phyloP scores from a whole-genome alignment of 2,113 vertebrate species.

The Mormoops blainvillei region DNA sequence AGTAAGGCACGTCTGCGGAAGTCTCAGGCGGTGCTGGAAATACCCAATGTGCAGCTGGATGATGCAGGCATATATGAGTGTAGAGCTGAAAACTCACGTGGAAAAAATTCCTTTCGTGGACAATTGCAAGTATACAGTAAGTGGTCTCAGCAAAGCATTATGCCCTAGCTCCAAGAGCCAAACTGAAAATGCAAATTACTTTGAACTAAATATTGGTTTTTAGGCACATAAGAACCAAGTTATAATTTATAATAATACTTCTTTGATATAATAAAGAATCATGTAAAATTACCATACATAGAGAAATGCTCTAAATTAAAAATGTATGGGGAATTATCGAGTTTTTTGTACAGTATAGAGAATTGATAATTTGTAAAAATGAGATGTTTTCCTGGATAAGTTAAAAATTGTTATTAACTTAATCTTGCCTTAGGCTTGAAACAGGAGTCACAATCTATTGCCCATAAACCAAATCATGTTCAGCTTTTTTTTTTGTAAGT shows the following conservation, averaged over 20 bases:
- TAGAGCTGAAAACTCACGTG: constrained; percentile 93
- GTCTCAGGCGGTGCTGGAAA: constrained; percentile 96
- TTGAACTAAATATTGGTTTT: not conserved
- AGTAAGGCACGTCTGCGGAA: constrained; percentile 94
- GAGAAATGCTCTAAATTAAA: not conserved
- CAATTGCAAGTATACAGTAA: constrained; percentile 97
- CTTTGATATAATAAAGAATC: not conserved
- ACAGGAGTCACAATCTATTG: not conserved
- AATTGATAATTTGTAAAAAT: not conserved
- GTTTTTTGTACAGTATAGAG: not conserved
- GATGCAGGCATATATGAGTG: constrained; percentile 94
- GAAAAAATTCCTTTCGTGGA: constrained; percentile 93
- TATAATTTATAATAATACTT: not conserved
- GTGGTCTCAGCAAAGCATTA: constrained; percentile 63
- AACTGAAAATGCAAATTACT: constrained; percentile 5
- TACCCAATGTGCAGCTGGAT: constrained; percentile 94
- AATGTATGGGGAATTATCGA: not conserved
- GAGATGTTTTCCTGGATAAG: not conserved
- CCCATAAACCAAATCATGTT: not conserved
- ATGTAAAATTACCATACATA: not conserved
- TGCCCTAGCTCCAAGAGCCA: not conserved
- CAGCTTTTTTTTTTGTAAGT: not conserved
- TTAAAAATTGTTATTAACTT: not conserved
- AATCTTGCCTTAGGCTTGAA: not conserved
- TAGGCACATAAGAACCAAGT: not conserved